Evolutionary conservation across 1,140 invertebrate genomes (phyloP), one percentile per base, ranked within the genome.

Genomic region (Dendroctonus valens): DNA sequence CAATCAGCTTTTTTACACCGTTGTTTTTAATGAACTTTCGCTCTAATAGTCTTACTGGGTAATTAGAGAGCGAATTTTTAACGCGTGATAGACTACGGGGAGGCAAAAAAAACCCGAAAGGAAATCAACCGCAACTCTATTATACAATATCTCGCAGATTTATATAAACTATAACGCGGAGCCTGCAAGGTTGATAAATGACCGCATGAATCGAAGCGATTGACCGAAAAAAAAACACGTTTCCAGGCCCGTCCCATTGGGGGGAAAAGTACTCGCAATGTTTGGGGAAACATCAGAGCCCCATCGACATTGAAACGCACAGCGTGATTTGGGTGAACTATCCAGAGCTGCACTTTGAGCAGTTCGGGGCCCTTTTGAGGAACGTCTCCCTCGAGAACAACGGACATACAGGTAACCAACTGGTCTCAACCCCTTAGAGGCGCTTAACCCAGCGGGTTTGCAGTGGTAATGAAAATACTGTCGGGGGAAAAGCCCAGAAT

Each of bases 281-380:
- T 70, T 79, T 85, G 14, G 90, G 91, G 14, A 91, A 91, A 77
- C 86, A 88, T 72, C 91, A 93, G 74, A 92, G 90, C 57, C 91
- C 91, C 0, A 93, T 93, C 48, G 88, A 93, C 73, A 93, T 93
- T 55, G 84, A 89, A 69, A 82, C 87, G 41, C 82, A 87, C 5
- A 78, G 81, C n/a, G 88, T 90, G 5, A 82, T 81, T 51, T 79
- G 80, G 52, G 81, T 85, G 5, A 80, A 75, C 12, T 80, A 87
- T 48, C 81, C 83, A 0, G 77, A 82, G 5, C 76, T 91, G 41
- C 68, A 70, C 62, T 83, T 89, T 73, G 65, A 77, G 6, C 82
- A 86, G 52, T 85, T 91, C 64, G 77, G 88, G 9, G 74, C 80
- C 42, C 75, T 79, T 38, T 85, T 86, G 2, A 75, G 81, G 41